phyloP scores from a whole-genome alignment of 2,888 invertebrate genomes.

The Diogma glabrata region DNA sequence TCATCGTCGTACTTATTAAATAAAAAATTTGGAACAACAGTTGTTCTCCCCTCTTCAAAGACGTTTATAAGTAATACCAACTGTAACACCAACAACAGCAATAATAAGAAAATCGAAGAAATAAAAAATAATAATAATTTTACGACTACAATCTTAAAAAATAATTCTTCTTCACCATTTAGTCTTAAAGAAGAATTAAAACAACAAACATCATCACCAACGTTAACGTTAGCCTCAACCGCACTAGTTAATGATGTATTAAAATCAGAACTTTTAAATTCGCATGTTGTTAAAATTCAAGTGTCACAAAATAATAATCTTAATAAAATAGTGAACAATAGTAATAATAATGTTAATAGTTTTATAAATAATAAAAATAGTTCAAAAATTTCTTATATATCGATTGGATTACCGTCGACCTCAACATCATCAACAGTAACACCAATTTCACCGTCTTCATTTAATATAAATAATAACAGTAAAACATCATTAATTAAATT shows the following conservation, averaged over 20 bases:
- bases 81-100: neutral
- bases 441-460: constrained; percentile 22
- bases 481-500: constrained; percentile 1
- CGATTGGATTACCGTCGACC: constrained; percentile 13
- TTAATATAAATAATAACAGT: neutral
- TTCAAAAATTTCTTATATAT: constrained; percentile 2
- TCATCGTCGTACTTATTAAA: no score
- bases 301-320: neutral
- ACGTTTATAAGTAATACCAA: neutral
- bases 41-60: no score
- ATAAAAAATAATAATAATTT: constrained; percentile 1
- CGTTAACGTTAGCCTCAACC: no score
- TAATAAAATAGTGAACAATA: neutral
- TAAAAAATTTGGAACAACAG: no score
- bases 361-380: constrained; percentile 2
- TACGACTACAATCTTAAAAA: constrained; percentile 6
- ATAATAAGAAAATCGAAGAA: no score
- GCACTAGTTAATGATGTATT: neutral
- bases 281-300: constrained; percentile 7
- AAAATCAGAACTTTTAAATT: constrained; percentile 7
- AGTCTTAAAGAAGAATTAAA: constrained; percentile 7
- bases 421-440: constrained; percentile 23
- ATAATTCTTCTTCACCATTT: constrained; percentile 3
- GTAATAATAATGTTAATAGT: neutral
- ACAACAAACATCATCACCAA: constrained; percentile 3